phyloP scores from a whole-genome alignment of 2,113 vertebrate genomes.

The Platichthys stellatus region DNA sequence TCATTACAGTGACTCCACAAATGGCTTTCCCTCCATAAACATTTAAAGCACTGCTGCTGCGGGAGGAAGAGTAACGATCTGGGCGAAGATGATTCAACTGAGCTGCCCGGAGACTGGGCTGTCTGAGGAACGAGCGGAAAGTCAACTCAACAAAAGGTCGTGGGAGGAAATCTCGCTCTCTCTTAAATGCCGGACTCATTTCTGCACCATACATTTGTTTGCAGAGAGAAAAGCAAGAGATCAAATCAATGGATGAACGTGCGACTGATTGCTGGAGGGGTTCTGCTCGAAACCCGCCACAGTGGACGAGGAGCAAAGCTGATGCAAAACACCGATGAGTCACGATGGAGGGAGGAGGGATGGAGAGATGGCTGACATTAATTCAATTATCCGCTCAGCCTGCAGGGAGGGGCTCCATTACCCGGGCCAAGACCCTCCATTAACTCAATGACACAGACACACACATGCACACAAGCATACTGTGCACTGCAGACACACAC shows the following conservation, averaged over 20 bases:
- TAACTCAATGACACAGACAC: conserved; percentile 68
- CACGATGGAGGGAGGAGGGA: conserved; percentile 42
- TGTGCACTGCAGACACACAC: conserved; percentile 20
- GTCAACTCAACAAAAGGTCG: neutral
- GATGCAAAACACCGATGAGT: conserved; percentile 51
- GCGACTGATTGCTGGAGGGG: neutral
- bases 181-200: neutral
- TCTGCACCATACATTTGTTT: neutral
- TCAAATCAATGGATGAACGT: neutral
- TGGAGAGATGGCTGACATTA: conserved; percentile 60
- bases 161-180: neutral
- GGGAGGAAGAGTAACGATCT: conserved; percentile 54
- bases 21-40: conserved; percentile 64
- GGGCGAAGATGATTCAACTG: conserved; percentile 41
- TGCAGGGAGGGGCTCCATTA: conserved; percentile 73
- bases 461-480: conserved; percentile 20
- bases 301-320: conserved; percentile 16
- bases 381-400: conserved; percentile 73
- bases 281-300: conserved; percentile 9
- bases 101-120: conserved; percentile 18
- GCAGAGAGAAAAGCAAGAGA: neutral
- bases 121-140: conserved; percentile 5
- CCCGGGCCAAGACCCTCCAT: conserved; percentile 74
- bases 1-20: conserved; percentile 63
- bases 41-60: conserved; percentile 46